A percentile compares a stretch with the other conserved stretches of the same genome.
Evolutionary conservation across 2,113 vertebrate genomes (phyloP).

Genomic region (Pelecanus crispus): DNA sequence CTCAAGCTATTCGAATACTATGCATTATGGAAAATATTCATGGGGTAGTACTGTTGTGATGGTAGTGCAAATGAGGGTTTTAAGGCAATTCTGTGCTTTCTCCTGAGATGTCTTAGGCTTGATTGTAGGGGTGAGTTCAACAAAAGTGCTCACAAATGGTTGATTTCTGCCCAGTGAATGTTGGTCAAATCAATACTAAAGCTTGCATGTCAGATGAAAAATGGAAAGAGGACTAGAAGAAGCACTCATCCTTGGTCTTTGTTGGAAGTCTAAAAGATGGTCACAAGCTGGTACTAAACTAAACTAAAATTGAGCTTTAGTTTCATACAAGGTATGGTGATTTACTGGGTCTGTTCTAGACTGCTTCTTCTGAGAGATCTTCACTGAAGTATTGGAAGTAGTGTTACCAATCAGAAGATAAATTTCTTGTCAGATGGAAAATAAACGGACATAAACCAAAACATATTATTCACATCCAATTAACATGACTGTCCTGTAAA

Average conservation of each 20-base stretch:
- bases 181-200: not conserved
- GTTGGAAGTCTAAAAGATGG: not conserved
- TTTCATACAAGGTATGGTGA: not conserved
- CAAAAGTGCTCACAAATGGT: not conserved
- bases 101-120: not conserved
- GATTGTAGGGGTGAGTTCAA: not conserved
- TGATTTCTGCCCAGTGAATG: not conserved
- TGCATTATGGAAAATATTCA: not conserved
- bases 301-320: not conserved
- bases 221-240: not conserved
- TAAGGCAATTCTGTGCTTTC: not conserved
- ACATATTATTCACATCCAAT: not conserved
- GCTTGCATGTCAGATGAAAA: not conserved
- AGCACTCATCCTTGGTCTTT: not conserved
- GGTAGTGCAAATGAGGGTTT: not conserved
- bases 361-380: not conserved
- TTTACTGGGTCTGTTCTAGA: not conserved
- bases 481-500: not conserved
- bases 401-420: not conserved
- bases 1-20: not conserved
- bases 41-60: not conserved
- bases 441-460: not conserved
- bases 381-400: not conserved
- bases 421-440: not conserved
- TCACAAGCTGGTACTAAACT: not conserved